Conservation (phyloP, 2,113 vertebrate species). For the Calidris pugnax region DNA sequence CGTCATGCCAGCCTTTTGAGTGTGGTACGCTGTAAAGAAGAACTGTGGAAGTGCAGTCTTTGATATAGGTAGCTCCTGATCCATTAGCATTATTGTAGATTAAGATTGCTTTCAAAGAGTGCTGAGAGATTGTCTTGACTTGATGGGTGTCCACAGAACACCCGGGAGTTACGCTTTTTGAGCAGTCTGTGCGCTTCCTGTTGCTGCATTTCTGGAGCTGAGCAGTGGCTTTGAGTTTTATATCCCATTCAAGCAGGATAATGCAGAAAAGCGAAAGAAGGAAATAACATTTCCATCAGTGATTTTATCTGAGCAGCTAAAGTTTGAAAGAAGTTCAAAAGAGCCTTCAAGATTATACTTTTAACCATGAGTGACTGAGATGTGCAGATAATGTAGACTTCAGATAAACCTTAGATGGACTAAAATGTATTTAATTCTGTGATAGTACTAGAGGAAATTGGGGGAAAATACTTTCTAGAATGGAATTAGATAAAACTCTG, state of each 20-base stretch:
- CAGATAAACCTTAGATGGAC: not conserved
- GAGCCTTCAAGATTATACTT: not conserved
- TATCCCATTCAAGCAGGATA: not conserved
- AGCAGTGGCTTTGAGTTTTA: not conserved
- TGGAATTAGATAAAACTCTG: not conserved
- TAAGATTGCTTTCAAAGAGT: not conserved
- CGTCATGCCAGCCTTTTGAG: not conserved
- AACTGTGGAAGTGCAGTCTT: not conserved
- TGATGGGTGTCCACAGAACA: not conserved
- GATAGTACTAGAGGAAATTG: not conserved
- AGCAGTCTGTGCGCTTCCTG: not conserved
- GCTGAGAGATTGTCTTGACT: not conserved
- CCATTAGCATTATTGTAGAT: not conserved
- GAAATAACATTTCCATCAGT: not conserved
- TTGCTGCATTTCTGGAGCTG: not conserved
- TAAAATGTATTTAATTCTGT: not conserved
- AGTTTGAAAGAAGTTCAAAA: not conserved
- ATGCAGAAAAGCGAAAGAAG: not conserved
- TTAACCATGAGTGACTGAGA: not conserved
- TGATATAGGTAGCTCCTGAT: not conserved
- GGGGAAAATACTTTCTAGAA: not conserved
- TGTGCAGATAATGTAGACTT: not conserved
- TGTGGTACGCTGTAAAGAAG: not conserved
- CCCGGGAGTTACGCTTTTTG: not conserved
- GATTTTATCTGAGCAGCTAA: not conserved